phyloP scores from a whole-genome alignment of 2,888 invertebrate genomes.

The Thelaira solivaga region DNA sequence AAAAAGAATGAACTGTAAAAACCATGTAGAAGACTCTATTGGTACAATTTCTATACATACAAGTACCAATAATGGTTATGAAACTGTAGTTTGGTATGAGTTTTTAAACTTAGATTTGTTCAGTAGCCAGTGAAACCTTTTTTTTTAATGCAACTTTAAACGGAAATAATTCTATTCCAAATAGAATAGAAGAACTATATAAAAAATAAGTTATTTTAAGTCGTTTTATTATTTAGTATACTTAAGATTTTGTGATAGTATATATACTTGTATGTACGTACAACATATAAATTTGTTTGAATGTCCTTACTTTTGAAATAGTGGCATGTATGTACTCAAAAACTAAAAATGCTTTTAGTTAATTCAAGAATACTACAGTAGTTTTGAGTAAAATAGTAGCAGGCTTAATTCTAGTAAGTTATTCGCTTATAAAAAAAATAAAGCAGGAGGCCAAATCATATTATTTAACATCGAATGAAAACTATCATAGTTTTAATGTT shows the following conservation, averaged over 20 bases:
- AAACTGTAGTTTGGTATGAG: background rate
- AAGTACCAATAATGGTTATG: slow-evolving; percentile 28
- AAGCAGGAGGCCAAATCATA: too few relatives aligned
- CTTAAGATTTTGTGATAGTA: background rate
- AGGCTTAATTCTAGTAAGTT: background rate
- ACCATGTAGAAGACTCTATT: background rate
- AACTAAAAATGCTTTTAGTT: slow-evolving; percentile 57
- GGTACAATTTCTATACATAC: slow-evolving; percentile 32
- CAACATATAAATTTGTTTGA: background rate
- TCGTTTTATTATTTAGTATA: background rate
- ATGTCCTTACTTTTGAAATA: background rate
- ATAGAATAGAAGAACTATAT: too few relatives aligned
- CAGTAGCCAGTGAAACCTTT: background rate
- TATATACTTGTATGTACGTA: too few relatives aligned
- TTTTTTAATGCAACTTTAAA: slow-evolving; percentile 9
- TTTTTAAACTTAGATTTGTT: background rate
- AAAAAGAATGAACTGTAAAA: background rate
- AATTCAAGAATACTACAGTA: slow-evolving; percentile 32
- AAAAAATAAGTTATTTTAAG: background rate
- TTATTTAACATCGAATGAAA: too few relatives aligned
- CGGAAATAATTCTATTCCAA: slow-evolving; percentile 31
- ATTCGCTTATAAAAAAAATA: background rate
- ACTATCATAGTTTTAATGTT: too few relatives aligned
- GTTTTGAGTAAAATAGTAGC: background rate
- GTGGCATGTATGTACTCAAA: slow-evolving; percentile 40